Conservation (phyloP, 2,888 invertebrate species). For the Drosophila nigricruria region DNA sequence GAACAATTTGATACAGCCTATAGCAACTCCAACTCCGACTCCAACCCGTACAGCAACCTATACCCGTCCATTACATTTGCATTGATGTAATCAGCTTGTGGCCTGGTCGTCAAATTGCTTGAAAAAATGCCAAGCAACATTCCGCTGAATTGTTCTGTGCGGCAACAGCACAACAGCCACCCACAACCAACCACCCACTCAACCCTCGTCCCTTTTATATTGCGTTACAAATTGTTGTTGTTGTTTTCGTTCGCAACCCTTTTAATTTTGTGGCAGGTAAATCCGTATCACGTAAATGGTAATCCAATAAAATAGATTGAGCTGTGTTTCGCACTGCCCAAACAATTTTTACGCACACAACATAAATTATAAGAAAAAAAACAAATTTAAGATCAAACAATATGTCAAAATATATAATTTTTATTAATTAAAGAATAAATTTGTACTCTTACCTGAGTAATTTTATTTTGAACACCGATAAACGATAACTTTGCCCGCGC, state of each 20-base stretch:
- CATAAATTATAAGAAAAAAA: not conserved
- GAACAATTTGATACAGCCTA: slow-evolving; percentile 25
- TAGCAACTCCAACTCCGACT: not conserved
- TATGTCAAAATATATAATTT: not conserved
- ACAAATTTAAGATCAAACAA: not conserved
- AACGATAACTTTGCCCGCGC: slow-evolving; percentile 37
- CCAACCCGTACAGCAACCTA: not conserved
- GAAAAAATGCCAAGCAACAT: slow-evolving; percentile 56
- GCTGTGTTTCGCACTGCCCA: slow-evolving; percentile 10
- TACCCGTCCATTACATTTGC: slow-evolving; percentile 63
- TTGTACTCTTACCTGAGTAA: not conserved
- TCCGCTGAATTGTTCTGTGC: slow-evolving; percentile 62
- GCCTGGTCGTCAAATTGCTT: slow-evolving; percentile 68
- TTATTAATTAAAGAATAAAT: not conserved
- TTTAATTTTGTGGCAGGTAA: slow-evolving; percentile 58
- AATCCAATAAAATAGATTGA: slow-evolving; percentile 39
- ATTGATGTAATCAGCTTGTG: slow-evolving; percentile 81
- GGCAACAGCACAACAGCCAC: not conserved
- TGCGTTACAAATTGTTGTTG: slow-evolving; percentile 56
- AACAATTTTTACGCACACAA: not conserved
- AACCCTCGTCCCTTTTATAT: slow-evolving; percentile 38
- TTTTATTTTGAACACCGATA: slow-evolving; percentile 18
- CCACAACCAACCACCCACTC: not conserved
- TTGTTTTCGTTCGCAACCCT: slow-evolving; percentile 52
- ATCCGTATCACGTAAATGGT: slow-evolving; percentile 32